Evolutionary conservation across 2,113 vertebrate genomes (phyloP).

Genomic region (Varanus salvator): DNA sequence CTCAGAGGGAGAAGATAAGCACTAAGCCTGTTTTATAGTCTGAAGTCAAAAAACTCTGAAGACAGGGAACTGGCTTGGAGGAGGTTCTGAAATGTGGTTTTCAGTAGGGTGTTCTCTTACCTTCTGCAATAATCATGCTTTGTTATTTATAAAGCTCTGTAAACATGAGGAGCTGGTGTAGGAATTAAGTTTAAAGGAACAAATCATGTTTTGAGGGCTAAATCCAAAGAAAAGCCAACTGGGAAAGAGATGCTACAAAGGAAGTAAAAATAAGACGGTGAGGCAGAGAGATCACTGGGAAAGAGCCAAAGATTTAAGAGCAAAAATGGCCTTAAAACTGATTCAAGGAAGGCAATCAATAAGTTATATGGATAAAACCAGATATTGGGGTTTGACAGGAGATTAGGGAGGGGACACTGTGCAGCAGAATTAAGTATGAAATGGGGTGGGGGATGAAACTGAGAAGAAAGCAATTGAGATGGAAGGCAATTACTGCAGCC

Average conservation of each 20-base stretch:
- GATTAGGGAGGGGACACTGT: too few species aligned
- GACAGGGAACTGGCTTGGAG: not conserved
- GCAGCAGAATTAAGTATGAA: not conserved
- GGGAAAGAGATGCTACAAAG: not conserved
- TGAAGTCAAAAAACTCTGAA: not conserved
- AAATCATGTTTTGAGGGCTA: not conserved
- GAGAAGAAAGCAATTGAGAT: not conserved
- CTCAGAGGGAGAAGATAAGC: not conserved
- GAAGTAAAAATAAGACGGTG: not conserved
- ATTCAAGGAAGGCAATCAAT: not conserved
- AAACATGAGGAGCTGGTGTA: too few species aligned
- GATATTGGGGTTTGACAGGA: not conserved
- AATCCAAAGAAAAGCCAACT: not conserved
- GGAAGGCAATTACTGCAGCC: not conserved
- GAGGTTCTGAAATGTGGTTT: not conserved
- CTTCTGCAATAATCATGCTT: too few species aligned
- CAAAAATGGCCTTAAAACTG: not conserved
- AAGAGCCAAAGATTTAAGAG: not conserved
- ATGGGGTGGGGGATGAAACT: too few species aligned
- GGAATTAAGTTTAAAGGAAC: too few species aligned
- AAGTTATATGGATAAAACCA: not conserved
- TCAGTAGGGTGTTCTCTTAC: not conserved
- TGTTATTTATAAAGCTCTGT: too few species aligned
- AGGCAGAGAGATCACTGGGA: not conserved
- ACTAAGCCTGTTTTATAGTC: slow-evolving; percentile 1